Conservation (phyloP, 2,888 invertebrate genomes). For the Macrosiphum euphorbiae region DNA sequence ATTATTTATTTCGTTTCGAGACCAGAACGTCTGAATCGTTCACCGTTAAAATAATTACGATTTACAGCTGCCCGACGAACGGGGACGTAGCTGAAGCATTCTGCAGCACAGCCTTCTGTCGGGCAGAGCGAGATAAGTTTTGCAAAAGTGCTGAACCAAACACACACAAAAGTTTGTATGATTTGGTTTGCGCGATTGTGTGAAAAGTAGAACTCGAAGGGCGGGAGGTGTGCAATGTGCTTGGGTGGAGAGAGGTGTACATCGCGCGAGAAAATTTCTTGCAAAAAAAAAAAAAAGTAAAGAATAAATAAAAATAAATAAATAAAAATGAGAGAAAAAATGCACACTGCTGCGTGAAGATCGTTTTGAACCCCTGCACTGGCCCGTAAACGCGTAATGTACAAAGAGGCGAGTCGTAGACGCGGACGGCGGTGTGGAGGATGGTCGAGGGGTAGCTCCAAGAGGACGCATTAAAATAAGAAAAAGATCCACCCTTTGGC, state of each 20-base stretch:
- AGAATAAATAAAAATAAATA: neutral
- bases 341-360: constrained; percentile 41
- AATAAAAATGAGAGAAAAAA: constrained; percentile 9
- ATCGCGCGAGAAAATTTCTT: constrained; percentile 35
- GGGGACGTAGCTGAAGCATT: neutral
- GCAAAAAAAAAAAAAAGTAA: constrained; percentile 20
- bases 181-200: constrained; percentile 31
- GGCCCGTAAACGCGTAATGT: constrained; percentile 63
- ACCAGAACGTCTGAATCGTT: neutral
- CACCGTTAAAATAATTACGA: constrained; percentile 33
- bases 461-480: constrained; percentile 58
- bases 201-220: constrained; percentile 24
- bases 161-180: constrained; percentile 40
- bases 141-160: constrained; percentile 46
- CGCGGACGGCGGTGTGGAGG: neutral
- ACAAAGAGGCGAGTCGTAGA: constrained; percentile 33
- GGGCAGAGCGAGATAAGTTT: constrained; percentile 22
- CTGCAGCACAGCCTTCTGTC: neutral
- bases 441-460: neutral
- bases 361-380: constrained; percentile 63
- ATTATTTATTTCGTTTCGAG: constrained; percentile 15
- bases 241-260: neutral
- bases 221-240: neutral
- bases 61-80: neutral
- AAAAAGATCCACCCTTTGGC: constrained; percentile 58